Conservation (phyloP, 2,888 invertebrate genomes). For the Escarpia spicata region DNA sequence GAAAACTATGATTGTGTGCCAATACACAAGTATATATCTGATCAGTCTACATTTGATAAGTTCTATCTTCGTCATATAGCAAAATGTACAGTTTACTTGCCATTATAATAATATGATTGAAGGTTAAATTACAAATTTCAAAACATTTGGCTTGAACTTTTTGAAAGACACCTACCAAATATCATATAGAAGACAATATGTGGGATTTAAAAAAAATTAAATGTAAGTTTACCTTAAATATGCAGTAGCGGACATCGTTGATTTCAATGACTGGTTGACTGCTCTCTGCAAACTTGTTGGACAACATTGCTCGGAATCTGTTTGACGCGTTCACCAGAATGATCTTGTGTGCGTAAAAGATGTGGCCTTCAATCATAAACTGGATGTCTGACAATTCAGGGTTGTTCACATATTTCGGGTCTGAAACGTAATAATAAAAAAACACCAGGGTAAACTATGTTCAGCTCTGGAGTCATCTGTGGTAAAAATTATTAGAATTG, state of each 20-base stretch:
- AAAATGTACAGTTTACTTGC: neutral
- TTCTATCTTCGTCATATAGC: neutral
- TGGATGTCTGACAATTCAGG: slow-evolving; percentile 91
- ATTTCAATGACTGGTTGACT: slow-evolving; percentile 82
- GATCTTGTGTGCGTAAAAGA: slow-evolving; percentile 94
- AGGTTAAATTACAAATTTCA: too few species aligned
- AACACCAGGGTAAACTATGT: neutral
- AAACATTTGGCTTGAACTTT: too few species aligned
- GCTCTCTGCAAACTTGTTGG: slow-evolving; percentile 68
- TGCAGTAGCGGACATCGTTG: slow-evolving; percentile 90
- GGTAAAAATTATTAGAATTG: neutral
- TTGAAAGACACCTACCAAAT: neutral
- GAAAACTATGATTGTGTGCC: too few species aligned
- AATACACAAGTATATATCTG: too few species aligned
- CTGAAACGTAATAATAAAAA: slow-evolving; percentile 60
- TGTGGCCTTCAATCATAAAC: slow-evolving; percentile 87
- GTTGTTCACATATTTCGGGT: slow-evolving; percentile 93
- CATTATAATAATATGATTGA: too few species aligned
- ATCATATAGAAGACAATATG: neutral
- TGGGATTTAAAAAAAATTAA: neutral
- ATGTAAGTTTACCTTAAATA: slow-evolving; percentile 79
- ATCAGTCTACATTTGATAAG: too few species aligned
- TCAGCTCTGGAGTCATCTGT: neutral
- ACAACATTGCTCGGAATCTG: slow-evolving; percentile 85
- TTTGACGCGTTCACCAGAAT: slow-evolving; percentile 90